Evolutionary conservation across 2,797 vertebrate species (phyloP), one percentile per base, ranked within the genome.

Genomic region (Phylloscopus collybita): DNA sequence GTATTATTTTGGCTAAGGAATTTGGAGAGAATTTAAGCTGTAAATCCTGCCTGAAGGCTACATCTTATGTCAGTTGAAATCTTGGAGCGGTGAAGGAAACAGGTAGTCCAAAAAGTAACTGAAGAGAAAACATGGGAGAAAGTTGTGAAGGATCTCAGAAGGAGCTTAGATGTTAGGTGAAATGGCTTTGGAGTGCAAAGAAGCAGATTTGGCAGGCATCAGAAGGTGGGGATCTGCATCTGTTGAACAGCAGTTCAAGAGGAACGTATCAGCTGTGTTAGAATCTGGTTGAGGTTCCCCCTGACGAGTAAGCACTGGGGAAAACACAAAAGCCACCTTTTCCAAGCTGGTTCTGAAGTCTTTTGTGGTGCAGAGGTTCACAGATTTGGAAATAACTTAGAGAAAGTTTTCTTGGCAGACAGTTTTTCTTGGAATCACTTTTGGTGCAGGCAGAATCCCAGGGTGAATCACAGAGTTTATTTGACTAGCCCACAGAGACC

Each of bases 211-310:
- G 65, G 10, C 7, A 54, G 49, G 12, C 30, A 69, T 25, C 45
- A 22, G 10, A 45, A 51, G 3, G 25, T 9, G 27, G 10, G 22
- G 16, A 29, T 40, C 29, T 88, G 10, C 59, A 26, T 32, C 53
- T 76, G 7, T 11, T 47, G 56, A 69, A 21, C 10, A n/a, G 30
- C 11, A 25, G 13, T 19, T 84, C 40, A 47, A 51, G 22, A 30
- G 20, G 3, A 44, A 5, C 0, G 0, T 5, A 21, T 47, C 21
- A 12, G 6, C 17, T 3, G 0, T 60, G 23, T 65, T 30, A 61
- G 23, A 38, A 50, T 18, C n/a, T 23, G 40, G 4, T 5, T 3
- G n/a, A 78, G 49, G 36, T 44, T 25, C 14, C 69, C 60, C 42
- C 32, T 59, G 45, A 36, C 12, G 30, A n/a, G n/a, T 16, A 40